phyloP scores from a whole-genome alignment of 2,113 vertebrate genomes.

The Hemicordylus capensis region DNA sequence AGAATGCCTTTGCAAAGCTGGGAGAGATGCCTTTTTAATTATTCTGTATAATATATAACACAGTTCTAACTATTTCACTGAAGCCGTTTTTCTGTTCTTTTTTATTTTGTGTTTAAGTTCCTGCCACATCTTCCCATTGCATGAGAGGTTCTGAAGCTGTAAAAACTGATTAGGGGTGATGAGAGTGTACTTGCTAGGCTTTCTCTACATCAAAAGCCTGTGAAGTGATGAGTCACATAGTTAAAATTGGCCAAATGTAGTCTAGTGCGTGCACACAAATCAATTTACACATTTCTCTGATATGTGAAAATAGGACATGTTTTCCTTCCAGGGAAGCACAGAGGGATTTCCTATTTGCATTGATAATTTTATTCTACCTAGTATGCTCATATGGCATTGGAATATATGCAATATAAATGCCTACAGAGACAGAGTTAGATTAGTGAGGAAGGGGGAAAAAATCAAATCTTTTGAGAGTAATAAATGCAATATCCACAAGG shows the following conservation, averaged over 20 bases:
- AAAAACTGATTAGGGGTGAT: conserved; percentile 40
- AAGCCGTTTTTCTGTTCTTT: background rate
- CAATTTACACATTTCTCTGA: conserved; percentile 12
- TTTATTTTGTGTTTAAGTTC: conserved; percentile 26
- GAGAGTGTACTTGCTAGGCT: conserved; percentile 30
- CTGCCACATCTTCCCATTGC: conserved; percentile 5
- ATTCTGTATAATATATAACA: background rate
- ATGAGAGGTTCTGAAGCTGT: conserved; percentile 35
- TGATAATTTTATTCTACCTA: background rate
- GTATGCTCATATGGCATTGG: background rate
- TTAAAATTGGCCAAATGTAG: conserved; percentile 12
- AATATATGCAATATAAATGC: background rate
- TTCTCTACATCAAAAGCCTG: conserved; percentile 44
- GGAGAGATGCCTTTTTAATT: conserved; percentile 7
- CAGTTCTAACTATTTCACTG: conserved; percentile 1
- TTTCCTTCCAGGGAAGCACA: conserved; percentile 1
- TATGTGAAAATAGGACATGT: conserved; percentile 27
- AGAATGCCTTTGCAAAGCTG: conserved; percentile 13
- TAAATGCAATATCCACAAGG: background rate
- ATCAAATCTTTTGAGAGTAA: background rate
- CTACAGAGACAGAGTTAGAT: background rate
- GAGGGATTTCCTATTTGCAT: conserved; percentile 15
- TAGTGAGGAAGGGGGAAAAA: background rate
- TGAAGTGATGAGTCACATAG: conserved; percentile 34
- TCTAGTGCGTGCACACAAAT: conserved; percentile 10